Percentiles rank a stretch among this genome's conserved stretches.
These are phyloP conservation scores for Leucosticte australis DNA, from an alignment of 2,113 vertebrate genomes.

Conservation along the genomic window DNA sequence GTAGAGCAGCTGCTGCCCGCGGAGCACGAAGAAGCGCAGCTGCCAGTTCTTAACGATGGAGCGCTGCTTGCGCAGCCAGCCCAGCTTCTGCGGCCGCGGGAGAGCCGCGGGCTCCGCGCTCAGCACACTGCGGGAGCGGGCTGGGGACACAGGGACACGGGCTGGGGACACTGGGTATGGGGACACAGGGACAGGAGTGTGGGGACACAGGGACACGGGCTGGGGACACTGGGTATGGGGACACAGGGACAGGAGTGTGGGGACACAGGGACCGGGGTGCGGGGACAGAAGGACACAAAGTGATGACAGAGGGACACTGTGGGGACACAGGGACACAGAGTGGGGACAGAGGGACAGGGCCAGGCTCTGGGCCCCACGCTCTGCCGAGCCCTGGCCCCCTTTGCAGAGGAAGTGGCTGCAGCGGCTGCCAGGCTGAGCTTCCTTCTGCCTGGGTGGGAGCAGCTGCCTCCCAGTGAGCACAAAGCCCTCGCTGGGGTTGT, in stretches of 20 bases:
- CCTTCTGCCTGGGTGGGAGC: slow-evolving; percentile 78
- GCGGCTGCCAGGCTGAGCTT: slow-evolving; percentile 70
- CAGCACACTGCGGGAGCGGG: neutral
- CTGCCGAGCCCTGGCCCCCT: neutral
- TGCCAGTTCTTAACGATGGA: neutral
- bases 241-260: neutral
- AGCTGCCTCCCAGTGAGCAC: neutral
- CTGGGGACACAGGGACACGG: neutral
- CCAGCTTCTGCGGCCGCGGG: neutral
- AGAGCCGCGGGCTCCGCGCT: neutral
- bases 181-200: neutral
- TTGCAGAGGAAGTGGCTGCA: slow-evolving; percentile 76
- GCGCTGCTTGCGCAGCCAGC: neutral
- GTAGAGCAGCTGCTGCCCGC: too few species aligned
- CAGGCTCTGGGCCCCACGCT: too few species aligned
- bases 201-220: neutral
- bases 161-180: neutral
- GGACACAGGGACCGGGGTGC: neutral
- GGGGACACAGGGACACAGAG: neutral
- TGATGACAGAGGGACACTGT: neutral
- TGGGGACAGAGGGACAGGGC: too few species aligned
- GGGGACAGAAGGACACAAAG: neutral
- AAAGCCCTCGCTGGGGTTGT: neutral
- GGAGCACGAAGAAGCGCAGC: too few species aligned
- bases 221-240: neutral